Evolutionary conservation across 1,140 invertebrate genomes (phyloP).

Genomic region (Oryzaephilus surinamensis): DNA sequence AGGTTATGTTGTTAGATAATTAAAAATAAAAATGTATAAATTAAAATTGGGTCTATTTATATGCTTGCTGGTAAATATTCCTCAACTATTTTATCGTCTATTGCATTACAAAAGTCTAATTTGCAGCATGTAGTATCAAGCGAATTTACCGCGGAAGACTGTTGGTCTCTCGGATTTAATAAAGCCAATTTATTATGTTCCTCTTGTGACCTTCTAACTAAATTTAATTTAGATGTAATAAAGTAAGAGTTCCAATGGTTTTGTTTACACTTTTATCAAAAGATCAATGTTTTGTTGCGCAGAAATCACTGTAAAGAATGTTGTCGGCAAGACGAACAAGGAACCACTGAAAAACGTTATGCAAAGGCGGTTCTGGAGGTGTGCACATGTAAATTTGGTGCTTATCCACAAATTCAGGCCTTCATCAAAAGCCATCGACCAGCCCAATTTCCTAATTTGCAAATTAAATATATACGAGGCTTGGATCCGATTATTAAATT

Average conservation of each 20-base stretch:
- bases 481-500: conserved; percentile 88
- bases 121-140: too few species aligned
- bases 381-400: conserved; percentile 90
- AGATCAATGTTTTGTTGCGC: conserved; percentile 12
- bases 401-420: conserved; percentile 92
- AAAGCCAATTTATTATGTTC: conserved; percentile 79
- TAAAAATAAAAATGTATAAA: too few species aligned
- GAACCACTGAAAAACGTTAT: conserved; percentile 56
- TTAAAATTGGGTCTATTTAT: too few species aligned
- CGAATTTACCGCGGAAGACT: conserved; percentile 72
- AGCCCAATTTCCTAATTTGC: conserved; percentile 76
- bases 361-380: conserved; percentile 82
- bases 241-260: conserved; percentile 36
- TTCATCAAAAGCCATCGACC: conserved; percentile 85
- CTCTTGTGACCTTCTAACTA: conserved; percentile 73
- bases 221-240: conserved; percentile 61
- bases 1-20: too few species aligned
- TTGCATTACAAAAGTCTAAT: too few species aligned
- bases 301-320: conserved; percentile 69
- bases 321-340: conserved; percentile 54
- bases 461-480: conserved; percentile 81
- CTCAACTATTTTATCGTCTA: too few species aligned
- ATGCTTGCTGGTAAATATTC: too few species aligned
- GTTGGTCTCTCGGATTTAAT: conserved; percentile 74
- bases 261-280: too few species aligned